Evolutionary conservation across 2,888 invertebrate genomes (phyloP), one percentile per base, ranked within the genome.

Genomic region (Thecophora atra): DNA sequence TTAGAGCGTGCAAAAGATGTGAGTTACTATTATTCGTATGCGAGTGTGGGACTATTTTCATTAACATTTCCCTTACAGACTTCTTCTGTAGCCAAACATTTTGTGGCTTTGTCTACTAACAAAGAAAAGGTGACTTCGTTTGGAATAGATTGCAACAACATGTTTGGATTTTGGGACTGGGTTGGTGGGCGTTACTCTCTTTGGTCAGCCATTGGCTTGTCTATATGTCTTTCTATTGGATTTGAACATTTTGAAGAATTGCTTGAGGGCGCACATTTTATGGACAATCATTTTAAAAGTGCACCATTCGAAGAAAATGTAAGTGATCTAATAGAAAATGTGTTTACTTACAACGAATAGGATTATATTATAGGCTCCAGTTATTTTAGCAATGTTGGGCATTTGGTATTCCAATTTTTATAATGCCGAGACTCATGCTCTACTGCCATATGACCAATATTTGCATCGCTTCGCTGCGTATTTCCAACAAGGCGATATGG

Each of bases 131-230:
- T 98, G n/a, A 94, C 93, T 26, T 97, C 94, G 47, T 99, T 99
- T 88, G 99, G 99, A 19, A 99, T 99, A 81, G 95, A 98, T 85
- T 91, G 95, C 77, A 92, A 92, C 78, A 99, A 99, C 85, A 99
- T 99, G 98, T 99, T 99, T 88, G 98, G 94, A 26, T 99, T 99
- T 88, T 99, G 99, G 99, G 99, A 99, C 88, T 99, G 99, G 98
- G 99, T 99, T 60, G 99, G 99, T 47, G 99, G 99, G 79, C 92
- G 99, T 82, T 93, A 93, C 80, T 99, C 99, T 0, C 88, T 99
- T 13, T 99, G 99, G 99, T 99, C 99, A 0, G 99, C 99, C 4
- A 99, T 99, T 87, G 99, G 99, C 51, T 89, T 99, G 24, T 97
- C 98, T 4, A 98, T 99, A 85, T 94, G 94, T 5, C 88, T 99